Percentiles rank a stretch among this genome's conserved stretches.
Conservation (phyloP, 2,888 invertebrate species). For the Prosopocoilus inquinatus region DNA sequence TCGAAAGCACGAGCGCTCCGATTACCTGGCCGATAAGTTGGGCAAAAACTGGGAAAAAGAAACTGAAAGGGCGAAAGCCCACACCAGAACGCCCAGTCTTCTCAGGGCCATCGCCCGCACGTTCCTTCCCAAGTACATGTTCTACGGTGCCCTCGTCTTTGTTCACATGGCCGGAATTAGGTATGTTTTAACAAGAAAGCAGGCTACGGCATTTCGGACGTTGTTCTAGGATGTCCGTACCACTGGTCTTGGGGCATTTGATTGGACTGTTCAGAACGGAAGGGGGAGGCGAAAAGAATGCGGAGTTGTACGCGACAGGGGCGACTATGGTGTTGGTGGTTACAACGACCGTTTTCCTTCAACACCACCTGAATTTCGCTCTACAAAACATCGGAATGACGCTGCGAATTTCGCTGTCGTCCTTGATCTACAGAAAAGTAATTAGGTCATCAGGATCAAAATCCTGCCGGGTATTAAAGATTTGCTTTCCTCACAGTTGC, state of each 20-base stretch:
- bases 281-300: conserved; percentile 12
- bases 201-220: no score
- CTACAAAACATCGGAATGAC: conserved; percentile 68
- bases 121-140: conserved; percentile 58
- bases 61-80: conserved; percentile 54
- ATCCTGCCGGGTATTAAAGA: not conserved
- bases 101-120: conserved; percentile 57
- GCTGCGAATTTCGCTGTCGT: conserved; percentile 69
- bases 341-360: conserved; percentile 39
- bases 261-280: conserved; percentile 55
- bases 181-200: no score
- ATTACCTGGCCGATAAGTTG: conserved; percentile 60
- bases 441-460: not conserved
- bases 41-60: conserved; percentile 63
- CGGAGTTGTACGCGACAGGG: conserved; percentile 25
- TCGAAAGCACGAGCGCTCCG: conserved; percentile 60
- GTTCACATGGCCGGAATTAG: conserved; percentile 56
- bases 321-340: conserved; percentile 22
- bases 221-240: conserved; percentile 62
- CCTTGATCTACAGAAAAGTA: conserved; percentile 75
- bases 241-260: conserved; percentile 60
- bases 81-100: conserved; percentile 56
- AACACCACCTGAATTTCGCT: conserved; percentile 60
- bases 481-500: conserved; percentile 47
- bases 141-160: conserved; percentile 57